These are phyloP conservation scores for Stenodera caucasica DNA, from an alignment of 2,888 invertebrate species.

Conservation along the genomic window DNA sequence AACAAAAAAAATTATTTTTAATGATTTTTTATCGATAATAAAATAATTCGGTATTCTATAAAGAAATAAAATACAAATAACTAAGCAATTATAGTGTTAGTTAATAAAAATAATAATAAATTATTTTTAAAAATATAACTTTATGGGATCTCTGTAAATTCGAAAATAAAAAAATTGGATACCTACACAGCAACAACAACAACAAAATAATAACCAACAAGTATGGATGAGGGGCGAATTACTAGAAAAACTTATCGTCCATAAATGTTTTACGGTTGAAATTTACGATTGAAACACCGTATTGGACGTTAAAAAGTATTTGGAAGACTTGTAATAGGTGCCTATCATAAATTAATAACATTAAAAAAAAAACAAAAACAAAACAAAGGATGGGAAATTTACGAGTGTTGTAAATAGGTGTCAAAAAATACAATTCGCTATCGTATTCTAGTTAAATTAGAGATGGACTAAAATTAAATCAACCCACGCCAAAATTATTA, in stretches of 20 bases:
- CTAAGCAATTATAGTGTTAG: conserved; percentile 6
- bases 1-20: no score
- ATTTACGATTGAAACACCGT: conserved; percentile 12
- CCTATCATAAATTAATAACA: conserved; percentile 30
- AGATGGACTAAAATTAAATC: no score
- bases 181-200: no score
- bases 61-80: conserved; percentile 6
- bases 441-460: conserved; percentile 9
- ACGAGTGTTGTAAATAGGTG: conserved; percentile 32
- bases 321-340: conserved; percentile 14
- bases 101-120: conserved; percentile 20
- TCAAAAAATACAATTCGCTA: conserved; percentile 22
- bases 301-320: conserved; percentile 15
- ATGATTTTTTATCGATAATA: no score
- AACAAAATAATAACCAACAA: no score
- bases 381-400: conserved; percentile 12
- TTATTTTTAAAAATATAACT: conserved; percentile 10
- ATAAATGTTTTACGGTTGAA: conserved; percentile 15
- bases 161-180: background rate
- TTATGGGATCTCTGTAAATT: conserved; percentile 11
- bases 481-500: background rate
- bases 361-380: conserved; percentile 12
- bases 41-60: background rate
- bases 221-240: no score
- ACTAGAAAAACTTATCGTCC: conserved; percentile 15